Conservation (phyloP, 64 coral and sea anemone genomes). For the Cladopsammia gracilis region DNA sequence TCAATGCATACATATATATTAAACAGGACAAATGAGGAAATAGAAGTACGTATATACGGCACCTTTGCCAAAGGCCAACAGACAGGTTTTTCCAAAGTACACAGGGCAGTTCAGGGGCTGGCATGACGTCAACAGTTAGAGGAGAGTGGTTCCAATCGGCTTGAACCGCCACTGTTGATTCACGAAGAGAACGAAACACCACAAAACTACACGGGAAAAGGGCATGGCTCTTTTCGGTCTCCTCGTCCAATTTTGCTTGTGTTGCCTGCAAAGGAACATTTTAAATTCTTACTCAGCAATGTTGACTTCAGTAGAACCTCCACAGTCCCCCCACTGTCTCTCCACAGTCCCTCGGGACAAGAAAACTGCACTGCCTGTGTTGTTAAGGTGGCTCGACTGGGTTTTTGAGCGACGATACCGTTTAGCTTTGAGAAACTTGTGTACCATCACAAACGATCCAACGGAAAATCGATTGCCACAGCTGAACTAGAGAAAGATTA, state of each 20-base stretch:
- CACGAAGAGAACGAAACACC: constrained; percentile 78
- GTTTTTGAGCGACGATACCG: no score
- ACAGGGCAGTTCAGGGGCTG: constrained; percentile 76
- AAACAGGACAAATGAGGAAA: neutral
- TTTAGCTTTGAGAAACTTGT: no score
- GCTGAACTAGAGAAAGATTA: no score
- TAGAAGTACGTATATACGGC: neutral
- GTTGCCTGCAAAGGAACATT: constrained; percentile 40
- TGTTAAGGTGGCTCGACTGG: no score
- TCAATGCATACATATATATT: no score
- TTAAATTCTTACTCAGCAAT: no score
- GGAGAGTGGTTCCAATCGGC: constrained; percentile 69
- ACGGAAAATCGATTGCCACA: no score
- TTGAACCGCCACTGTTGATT: constrained; percentile 74
- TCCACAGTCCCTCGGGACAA: no score
- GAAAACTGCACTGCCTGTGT: no score
- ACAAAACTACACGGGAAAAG: constrained; percentile 76
- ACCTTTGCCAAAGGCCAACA: constrained; percentile 37
- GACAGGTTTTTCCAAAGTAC: constrained; percentile 86
- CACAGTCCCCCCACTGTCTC: no score
- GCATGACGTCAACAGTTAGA: constrained; percentile 58
- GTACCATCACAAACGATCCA: no score
- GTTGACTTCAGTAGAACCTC: no score
- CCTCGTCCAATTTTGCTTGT: constrained; percentile 68
- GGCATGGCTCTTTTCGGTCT: constrained; percentile 51